Conservation (phyloP, 2,888 invertebrate species). For the Xylocampa areola region DNA sequence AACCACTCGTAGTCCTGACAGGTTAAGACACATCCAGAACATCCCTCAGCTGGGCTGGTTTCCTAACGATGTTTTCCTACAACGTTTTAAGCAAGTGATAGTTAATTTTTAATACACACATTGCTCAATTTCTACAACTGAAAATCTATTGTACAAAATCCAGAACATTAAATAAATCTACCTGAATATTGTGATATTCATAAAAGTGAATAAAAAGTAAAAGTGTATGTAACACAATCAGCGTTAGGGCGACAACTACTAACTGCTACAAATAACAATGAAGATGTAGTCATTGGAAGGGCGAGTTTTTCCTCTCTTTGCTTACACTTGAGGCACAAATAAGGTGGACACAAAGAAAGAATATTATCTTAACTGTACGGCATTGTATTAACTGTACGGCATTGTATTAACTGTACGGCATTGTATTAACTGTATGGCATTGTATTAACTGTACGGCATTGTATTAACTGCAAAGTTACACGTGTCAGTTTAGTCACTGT, state of each 20-base stretch:
- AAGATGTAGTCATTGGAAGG: constrained; percentile 34
- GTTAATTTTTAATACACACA: no score
- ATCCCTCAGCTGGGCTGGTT: no score
- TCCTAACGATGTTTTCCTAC: no score
- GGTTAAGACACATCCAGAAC: no score
- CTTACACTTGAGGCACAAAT: constrained; percentile 31
- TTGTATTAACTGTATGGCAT: no score
- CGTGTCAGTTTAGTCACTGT: no score
- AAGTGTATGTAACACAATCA: constrained; percentile 42
- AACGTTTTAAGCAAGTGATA: no score
- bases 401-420: no score
- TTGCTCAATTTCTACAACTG: not conserved
- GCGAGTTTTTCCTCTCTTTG: constrained; percentile 45
- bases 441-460: no score
- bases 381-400: not conserved
- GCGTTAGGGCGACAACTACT: constrained; percentile 34
- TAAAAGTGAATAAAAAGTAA: constrained; percentile 22
- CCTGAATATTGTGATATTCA: constrained; percentile 35
- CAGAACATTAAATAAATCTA: constrained; percentile 32
- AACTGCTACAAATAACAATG: constrained; percentile 52
- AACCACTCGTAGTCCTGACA: no score
- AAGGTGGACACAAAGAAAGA: not conserved
- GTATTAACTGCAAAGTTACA: no score
- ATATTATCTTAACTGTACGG: not conserved
- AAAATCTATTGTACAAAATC: no score